These are phyloP conservation scores for Zalophus californianus DNA, from an alignment of 2,797 vertebrate genomes.

Conservation along the genomic window DNA sequence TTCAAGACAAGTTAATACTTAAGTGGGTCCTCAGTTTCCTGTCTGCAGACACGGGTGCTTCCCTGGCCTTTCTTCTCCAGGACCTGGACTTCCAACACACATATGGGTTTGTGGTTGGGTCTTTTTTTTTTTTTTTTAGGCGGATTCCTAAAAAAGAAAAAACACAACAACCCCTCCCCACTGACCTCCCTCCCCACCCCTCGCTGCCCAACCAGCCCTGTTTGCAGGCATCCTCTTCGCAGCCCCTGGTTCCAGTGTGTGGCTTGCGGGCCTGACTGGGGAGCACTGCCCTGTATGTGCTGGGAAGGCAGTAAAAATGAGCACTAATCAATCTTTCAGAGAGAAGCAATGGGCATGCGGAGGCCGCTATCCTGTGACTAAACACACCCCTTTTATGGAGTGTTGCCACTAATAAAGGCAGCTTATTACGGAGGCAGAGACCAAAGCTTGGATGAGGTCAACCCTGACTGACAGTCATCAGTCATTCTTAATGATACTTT, in stretches of 20 bases:
- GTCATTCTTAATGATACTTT: constrained; percentile 99
- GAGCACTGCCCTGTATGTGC: constrained; percentile 89
- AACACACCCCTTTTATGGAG: constrained; percentile 95
- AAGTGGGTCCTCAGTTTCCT: background rate
- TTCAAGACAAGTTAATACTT: constrained; percentile 15
- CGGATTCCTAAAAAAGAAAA: constrained; percentile 67
- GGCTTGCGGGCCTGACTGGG: constrained; percentile 85
- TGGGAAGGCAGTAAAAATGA: constrained; percentile 92
- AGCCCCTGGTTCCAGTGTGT: constrained; percentile 5
- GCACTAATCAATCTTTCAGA: constrained; percentile 90
- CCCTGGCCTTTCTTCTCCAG: constrained; percentile 64
- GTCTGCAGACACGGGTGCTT: background rate
- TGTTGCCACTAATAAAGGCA: constrained; percentile 94
- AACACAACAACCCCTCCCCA: background rate
- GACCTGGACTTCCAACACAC: constrained; percentile 54
- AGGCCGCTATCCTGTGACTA: constrained; percentile 93
- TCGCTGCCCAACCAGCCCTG: background rate
- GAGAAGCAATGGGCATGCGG: constrained; percentile 92
- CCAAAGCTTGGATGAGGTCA: constrained; percentile 96
- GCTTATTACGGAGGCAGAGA: constrained; percentile 94
- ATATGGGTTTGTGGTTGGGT: constrained; percentile 65
- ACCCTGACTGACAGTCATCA: constrained; percentile 99
- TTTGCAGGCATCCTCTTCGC: constrained; percentile 8
- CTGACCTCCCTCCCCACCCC: background rate
- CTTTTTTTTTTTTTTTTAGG: constrained; percentile 45